phyloP scores from a whole-genome alignment of 2,797 vertebrate genomes.

The Pseudomugil tenellus region DNA sequence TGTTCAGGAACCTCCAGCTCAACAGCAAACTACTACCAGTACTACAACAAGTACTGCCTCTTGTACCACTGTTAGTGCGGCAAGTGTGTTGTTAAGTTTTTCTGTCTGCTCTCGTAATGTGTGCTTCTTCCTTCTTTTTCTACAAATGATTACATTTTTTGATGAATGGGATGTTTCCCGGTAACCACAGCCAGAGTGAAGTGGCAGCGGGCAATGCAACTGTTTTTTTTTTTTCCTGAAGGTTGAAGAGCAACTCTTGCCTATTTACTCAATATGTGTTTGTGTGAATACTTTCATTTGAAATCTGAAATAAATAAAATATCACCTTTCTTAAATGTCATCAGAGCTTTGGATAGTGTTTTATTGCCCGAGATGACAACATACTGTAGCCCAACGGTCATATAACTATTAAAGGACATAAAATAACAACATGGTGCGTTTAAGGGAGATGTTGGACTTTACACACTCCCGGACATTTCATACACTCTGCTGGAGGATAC shows the following conservation, averaged over 20 bases:
- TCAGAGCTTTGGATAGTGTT: conserved; percentile 36
- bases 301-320: conserved; percentile 83
- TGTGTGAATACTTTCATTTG: conserved; percentile 85
- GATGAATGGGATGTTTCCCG: conserved; percentile 73
- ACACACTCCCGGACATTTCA: no score
- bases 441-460: no score
- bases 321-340: conserved; percentile 77
- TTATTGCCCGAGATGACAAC: background rate
- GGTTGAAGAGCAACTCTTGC: conserved; percentile 73
- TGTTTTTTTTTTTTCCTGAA: conserved; percentile 54
- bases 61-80: conserved; percentile 65
- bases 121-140: conserved; percentile 71
- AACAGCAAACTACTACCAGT: conserved; percentile 66
- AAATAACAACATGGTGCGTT: background rate
- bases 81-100: conserved; percentile 43
- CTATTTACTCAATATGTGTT: conserved; percentile 84
- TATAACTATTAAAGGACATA: background rate
- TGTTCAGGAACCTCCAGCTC: conserved; percentile 64
- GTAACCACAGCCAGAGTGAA: conserved; percentile 65
- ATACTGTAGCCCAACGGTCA: background rate
- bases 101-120: conserved; percentile 67
- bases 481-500: background rate
- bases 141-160: conserved; percentile 58
- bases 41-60: conserved; percentile 61
- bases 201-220: conserved; percentile 67